These are phyloP conservation scores for Perca fluviatilis DNA, from an alignment of 2,113 vertebrate species.

Conservation along the genomic window DNA sequence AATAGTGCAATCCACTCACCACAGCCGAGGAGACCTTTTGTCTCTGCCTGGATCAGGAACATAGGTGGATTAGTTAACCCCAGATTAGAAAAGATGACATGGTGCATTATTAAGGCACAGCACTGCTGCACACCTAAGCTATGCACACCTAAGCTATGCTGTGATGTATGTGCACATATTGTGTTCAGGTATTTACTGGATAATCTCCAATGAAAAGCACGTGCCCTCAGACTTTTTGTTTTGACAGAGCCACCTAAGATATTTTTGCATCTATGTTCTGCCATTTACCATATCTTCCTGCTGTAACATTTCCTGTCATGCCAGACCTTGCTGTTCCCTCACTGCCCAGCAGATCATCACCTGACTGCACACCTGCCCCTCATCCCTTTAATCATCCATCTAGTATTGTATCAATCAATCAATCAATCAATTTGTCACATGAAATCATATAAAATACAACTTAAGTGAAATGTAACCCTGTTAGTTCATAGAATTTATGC, in stretches of 20 bases:
- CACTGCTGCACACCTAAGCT: not conserved
- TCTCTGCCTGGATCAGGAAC: conserved; percentile 51
- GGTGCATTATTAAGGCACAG: conserved; percentile 43
- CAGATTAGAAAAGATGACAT: conserved; percentile 77
- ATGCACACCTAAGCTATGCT: conserved; percentile 34
- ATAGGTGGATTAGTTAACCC: conserved; percentile 71
- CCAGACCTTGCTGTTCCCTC: not conserved
- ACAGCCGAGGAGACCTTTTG: conserved; percentile 24
- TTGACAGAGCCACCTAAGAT: not conserved
- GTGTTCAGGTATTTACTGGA: conserved; percentile 11
- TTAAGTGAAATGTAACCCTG: no score
- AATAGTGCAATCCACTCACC: not conserved
- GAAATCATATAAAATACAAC: no score
- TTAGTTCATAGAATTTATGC: no score
- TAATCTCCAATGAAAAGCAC: conserved; percentile 16
- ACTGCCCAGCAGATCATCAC: not conserved
- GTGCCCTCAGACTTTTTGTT: not conserved
- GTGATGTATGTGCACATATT: conserved; percentile 39
- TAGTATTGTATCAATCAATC: not conserved
- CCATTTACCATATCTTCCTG: not conserved
- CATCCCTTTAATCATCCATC: not conserved
- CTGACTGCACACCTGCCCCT: not conserved
- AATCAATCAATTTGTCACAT: no score
- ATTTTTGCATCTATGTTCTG: not conserved
- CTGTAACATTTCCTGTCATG: not conserved